Percentiles rank a stretch among this genome's conserved stretches.
These are phyloP conservation scores for Dunckerocampus dactyliophorus DNA, from an alignment of 2,113 vertebrate genomes.

Conservation along the genomic window DNA sequence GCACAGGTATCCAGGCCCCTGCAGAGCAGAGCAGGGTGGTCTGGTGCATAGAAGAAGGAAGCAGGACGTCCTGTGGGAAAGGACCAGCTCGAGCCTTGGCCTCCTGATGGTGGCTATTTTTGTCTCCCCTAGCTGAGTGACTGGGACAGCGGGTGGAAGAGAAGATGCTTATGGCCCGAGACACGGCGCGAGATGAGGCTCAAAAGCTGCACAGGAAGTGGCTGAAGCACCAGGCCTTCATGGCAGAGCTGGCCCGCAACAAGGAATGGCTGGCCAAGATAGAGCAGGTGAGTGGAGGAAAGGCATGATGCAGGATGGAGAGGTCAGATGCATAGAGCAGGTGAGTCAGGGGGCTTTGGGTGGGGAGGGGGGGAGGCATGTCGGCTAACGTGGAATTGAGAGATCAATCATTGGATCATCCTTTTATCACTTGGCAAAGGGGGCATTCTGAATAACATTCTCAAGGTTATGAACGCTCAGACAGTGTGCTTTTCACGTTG, in stretches of 20 bases:
- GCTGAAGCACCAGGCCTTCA: constrained; percentile 93
- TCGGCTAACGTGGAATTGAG: constrained; percentile 31
- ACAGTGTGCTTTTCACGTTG: constrained; percentile 28
- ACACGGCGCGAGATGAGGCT: constrained; percentile 90
- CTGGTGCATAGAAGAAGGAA: constrained; percentile 55
- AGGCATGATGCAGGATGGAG: constrained; percentile 19
- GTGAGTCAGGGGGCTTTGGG: constrained; percentile 15
- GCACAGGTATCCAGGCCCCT: constrained; percentile 68
- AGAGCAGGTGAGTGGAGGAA: constrained; percentile 80
- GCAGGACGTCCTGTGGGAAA: constrained; percentile 72
- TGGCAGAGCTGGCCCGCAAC: constrained; percentile 90
- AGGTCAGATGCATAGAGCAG: constrained; percentile 36
- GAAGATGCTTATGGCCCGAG: constrained; percentile 92
- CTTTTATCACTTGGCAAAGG: constrained; percentile 41
- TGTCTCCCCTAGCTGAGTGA: constrained; percentile 79
- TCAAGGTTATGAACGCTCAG: constrained; percentile 63
- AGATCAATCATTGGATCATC: constrained; percentile 33
- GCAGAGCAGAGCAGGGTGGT: constrained; percentile 55
- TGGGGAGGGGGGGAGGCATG: neutral
- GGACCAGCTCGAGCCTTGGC: constrained; percentile 59
- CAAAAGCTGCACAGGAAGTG: constrained; percentile 93
- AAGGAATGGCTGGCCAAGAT: constrained; percentile 94
- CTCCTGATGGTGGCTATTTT: constrained; percentile 74
- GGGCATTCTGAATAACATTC: constrained; percentile 53
- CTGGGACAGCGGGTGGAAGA: constrained; percentile 76